These are phyloP conservation scores for Tinea trinotella DNA, from an alignment of 2,888 invertebrate genomes.

Conservation along the genomic window DNA sequence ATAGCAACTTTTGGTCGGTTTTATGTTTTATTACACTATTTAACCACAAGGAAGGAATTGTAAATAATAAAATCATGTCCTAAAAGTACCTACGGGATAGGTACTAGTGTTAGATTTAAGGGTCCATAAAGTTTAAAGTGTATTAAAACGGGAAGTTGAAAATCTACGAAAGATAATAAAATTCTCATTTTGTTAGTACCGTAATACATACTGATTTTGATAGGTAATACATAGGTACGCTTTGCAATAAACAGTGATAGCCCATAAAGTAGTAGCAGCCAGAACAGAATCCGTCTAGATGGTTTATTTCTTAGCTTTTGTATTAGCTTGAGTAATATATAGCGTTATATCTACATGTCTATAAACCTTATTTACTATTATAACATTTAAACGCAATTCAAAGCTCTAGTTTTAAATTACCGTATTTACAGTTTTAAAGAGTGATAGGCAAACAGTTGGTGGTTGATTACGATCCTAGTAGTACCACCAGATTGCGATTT, in stretches of 20 bases:
- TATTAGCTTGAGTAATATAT: background rate
- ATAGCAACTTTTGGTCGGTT: conserved; percentile 54
- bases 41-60: background rate
- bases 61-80: background rate
- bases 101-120: background rate
- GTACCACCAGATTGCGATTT: too few relatives aligned
- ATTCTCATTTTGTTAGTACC: conserved; percentile 6
- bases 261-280: conserved; percentile 20
- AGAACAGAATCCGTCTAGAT: conserved; percentile 6
- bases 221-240: conserved; percentile 6
- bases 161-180: conserved; percentile 6
- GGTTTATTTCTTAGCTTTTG: background rate
- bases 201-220: conserved; percentile 13
- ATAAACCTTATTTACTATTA: too few relatives aligned
- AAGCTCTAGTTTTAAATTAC: too few relatives aligned
- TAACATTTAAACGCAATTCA: too few relatives aligned
- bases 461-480: too few relatives aligned
- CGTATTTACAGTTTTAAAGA: too few relatives aligned
- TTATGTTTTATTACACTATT: conserved; percentile 42
- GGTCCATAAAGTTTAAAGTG: conserved; percentile 8
- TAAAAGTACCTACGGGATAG: background rate
- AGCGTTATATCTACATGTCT: too few relatives aligned
- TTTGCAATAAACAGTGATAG: conserved; percentile 20
- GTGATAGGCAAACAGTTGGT: too few relatives aligned
- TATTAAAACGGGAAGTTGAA: conserved; percentile 10